Conservation (phyloP, 2,888 invertebrate species). For the Leptinotarsa peninsularis region DNA sequence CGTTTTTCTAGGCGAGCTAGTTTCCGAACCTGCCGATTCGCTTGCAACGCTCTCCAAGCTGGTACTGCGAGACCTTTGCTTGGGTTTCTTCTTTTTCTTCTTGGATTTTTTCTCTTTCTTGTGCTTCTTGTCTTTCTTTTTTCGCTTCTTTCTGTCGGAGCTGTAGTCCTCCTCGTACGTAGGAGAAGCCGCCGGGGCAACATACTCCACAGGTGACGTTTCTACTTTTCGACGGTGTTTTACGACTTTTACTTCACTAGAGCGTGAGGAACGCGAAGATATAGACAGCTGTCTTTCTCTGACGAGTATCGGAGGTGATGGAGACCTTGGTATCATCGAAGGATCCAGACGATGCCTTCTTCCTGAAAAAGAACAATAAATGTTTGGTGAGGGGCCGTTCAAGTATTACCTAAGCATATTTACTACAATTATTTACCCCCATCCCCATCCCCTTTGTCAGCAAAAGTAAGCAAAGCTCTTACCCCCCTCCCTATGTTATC, state of each 20-base stretch:
- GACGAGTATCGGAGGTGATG: constrained; percentile 65
- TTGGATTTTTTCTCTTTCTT: constrained; percentile 75
- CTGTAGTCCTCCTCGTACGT: constrained; percentile 68
- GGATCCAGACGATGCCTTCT: constrained; percentile 63
- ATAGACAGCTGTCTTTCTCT: constrained; percentile 64
- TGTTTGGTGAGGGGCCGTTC: too few relatives aligned
- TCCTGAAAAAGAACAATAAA: constrained; percentile 42
- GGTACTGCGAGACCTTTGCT: constrained; percentile 17
- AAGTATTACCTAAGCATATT: too few relatives aligned
- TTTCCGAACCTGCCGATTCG: constrained; percentile 38
- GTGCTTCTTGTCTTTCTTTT: constrained; percentile 79
- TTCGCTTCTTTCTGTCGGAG: constrained; percentile 60
- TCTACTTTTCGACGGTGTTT: constrained; percentile 62
- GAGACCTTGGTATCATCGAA: constrained; percentile 67
- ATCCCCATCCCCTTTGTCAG: too few relatives aligned
- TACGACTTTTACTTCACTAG: constrained; percentile 59
- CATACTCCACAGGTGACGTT: constrained; percentile 57
- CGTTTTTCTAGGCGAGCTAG: constrained; percentile 44
- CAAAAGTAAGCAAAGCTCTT: too few relatives aligned
- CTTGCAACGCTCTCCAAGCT: constrained; percentile 38
- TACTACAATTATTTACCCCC: too few relatives aligned
- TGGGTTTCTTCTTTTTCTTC: constrained; percentile 76
- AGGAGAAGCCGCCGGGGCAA: constrained; percentile 50
- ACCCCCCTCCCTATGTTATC: too few relatives aligned
- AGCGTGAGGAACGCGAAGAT: constrained; percentile 64